Percentiles rank a stretch among this genome's conserved stretches.
phyloP scores from a whole-genome alignment of 2,888 invertebrate species.

The Autographa pulchrina region DNA sequence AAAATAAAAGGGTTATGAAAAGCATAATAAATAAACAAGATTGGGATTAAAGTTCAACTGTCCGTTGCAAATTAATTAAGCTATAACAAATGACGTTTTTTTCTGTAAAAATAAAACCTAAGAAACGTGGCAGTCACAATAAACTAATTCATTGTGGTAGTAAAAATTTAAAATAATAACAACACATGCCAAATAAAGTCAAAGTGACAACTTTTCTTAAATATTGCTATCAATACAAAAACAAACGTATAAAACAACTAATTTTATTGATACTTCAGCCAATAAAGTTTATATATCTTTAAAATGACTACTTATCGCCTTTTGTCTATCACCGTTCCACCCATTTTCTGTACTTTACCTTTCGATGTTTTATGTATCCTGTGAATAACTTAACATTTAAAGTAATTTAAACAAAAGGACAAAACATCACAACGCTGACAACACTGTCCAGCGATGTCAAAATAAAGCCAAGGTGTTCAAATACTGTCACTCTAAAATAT shows the following conservation, averaged over 20 bases:
- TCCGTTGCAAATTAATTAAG: not conserved
- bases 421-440: not conserved
- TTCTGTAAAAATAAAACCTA: not conserved
- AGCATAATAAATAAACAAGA: not conserved
- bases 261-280: no score
- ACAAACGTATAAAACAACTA: no score
- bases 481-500: not conserved
- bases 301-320: no score
- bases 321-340: no score
- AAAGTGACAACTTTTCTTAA: not conserved
- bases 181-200: not conserved
- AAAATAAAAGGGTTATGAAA: not conserved
- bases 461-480: constrained; percentile 1
- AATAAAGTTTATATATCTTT: no score
- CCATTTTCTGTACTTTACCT: not conserved
- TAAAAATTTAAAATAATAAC: not conserved
- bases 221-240: no score
- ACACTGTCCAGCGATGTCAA: constrained; percentile 30
- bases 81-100: not conserved
- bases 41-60: not conserved
- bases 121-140: not conserved
- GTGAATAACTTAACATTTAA: not conserved
- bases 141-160: not conserved
- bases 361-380: not conserved
- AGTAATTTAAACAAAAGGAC: no score